These are phyloP conservation scores for Agriopis leucophaearia DNA, from an alignment of 2,888 invertebrate species.

Conservation along the genomic window DNA sequence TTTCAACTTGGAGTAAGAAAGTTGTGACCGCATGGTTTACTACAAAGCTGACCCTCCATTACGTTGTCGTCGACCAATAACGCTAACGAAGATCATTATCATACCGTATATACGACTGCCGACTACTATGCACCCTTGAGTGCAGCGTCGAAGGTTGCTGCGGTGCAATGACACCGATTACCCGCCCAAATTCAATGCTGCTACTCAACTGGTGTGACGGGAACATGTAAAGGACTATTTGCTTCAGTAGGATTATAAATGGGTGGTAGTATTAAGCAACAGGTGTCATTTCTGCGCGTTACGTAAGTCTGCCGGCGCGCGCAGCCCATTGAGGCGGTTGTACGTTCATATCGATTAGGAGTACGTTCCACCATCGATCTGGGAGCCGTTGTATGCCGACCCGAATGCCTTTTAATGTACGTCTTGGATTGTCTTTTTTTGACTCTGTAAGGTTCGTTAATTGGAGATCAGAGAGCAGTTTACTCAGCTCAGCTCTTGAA, in stretches of 20 bases:
- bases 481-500: conserved; percentile 33
- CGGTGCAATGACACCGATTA: conserved; percentile 80
- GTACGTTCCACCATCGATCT: conserved; percentile 76
- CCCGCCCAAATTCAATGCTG: conserved; percentile 62
- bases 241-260: conserved; percentile 69
- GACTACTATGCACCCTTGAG: conserved; percentile 84
- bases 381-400: conserved; percentile 63
- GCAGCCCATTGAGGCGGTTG: conserved; percentile 80
- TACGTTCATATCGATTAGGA: conserved; percentile 79
- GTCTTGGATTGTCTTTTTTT: conserved; percentile 64
- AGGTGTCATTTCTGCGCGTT: conserved; percentile 80
- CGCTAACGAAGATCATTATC: conserved; percentile 81
- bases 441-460: conserved; percentile 48
- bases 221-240: conserved; percentile 56
- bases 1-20: conserved; percentile 43
- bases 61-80: conserved; percentile 61
- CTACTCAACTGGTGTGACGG: conserved; percentile 41
- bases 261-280: conserved; percentile 81
- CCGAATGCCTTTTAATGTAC: conserved; percentile 69
- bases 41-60: conserved; percentile 54
- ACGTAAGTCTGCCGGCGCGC: conserved; percentile 80
- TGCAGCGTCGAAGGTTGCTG: conserved; percentile 82
- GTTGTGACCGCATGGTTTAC: conserved; percentile 43
- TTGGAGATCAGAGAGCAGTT: conserved; percentile 47
- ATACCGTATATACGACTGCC: conserved; percentile 64